Percentiles rank a stretch among this genome's conserved stretches.
Conservation (phyloP, 1,140 invertebrate species). For the Sycophaga agraensis region DNA sequence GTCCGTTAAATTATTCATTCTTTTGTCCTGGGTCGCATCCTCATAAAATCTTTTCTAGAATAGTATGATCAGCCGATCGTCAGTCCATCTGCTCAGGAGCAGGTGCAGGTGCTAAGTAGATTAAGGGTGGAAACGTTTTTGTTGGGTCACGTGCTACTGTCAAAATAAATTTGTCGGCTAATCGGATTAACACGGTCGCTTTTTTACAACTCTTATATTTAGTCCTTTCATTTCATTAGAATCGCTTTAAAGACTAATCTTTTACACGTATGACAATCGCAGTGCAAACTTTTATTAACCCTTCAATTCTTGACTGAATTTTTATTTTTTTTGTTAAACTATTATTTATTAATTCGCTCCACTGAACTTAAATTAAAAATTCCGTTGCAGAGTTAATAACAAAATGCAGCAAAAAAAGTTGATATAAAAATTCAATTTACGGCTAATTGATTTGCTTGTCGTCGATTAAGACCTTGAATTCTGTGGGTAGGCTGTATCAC, state of each 20-base stretch:
- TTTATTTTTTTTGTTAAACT: no score
- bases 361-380: no score
- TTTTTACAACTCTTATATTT: slow-evolving; percentile 29
- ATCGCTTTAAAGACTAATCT: background rate
- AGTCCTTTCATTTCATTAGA: slow-evolving; percentile 14
- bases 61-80: slow-evolving; percentile 14
- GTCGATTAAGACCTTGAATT: slow-evolving; percentile 28
- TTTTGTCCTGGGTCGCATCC: slow-evolving; percentile 13
- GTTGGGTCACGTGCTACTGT: slow-evolving; percentile 53
- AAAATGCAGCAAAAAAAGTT: slow-evolving; percentile 40
- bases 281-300: no score
- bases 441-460: slow-evolving; percentile 44
- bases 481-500: slow-evolving; percentile 42
- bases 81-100: slow-evolving; percentile 35
- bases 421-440: slow-evolving; percentile 52
- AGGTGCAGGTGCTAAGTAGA: slow-evolving; percentile 50
- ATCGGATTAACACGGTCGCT: slow-evolving; percentile 45
- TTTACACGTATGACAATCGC: no score
- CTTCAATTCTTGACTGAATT: no score
- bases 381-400: no score
- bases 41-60: slow-evolving; percentile 19
- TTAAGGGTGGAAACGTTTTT: slow-evolving; percentile 49
- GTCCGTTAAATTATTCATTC: slow-evolving; percentile 17
- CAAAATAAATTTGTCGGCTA: slow-evolving; percentile 51
- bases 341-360: no score